phyloP scores from a whole-genome alignment of 2,888 invertebrate species.

The Drosophila yooni region DNA sequence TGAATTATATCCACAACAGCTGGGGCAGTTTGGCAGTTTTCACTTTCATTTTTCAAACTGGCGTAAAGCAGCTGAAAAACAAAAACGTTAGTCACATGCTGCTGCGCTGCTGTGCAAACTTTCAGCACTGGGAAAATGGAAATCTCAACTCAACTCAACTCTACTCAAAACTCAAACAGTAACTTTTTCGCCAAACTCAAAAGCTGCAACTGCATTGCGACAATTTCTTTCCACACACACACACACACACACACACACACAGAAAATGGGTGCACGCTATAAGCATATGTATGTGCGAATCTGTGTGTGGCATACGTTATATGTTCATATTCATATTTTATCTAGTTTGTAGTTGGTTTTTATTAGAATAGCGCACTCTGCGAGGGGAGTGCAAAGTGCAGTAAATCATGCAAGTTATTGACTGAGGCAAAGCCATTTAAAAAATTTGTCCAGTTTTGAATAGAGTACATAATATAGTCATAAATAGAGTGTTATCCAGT shows the following conservation, averaged over 20 bases:
- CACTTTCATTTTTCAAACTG: conserved; percentile 52
- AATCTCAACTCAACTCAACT: conserved; percentile 32
- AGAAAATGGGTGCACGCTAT: not conserved
- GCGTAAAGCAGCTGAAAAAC: conserved; percentile 22
- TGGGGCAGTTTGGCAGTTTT: conserved; percentile 54
- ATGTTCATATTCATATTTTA: conserved; percentile 68
- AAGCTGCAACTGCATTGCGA: conserved; percentile 71
- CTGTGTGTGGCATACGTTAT: conserved; percentile 42
- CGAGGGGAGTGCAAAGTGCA: conserved; percentile 24
- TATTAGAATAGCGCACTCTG: conserved; percentile 42
- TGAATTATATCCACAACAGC: conserved; percentile 51
- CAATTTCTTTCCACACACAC: conserved; percentile 51
- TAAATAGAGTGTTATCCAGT: conserved; percentile 27
- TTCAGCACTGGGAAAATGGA: conserved; percentile 41
- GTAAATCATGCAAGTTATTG: conserved; percentile 63
- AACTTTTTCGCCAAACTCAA: conserved; percentile 58
- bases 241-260: conserved; percentile 1
- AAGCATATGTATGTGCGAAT: not conserved
- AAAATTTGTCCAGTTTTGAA: conserved; percentile 60
- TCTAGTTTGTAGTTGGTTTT: conserved; percentile 55
- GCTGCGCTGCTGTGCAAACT: conserved; percentile 42
- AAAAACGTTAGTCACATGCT: conserved; percentile 45
- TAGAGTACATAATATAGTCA: conserved; percentile 47
- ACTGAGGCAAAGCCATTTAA: conserved; percentile 64
- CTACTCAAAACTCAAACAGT: conserved; percentile 49